Percentiles rank a stretch among this genome's conserved stretches.
Conservation (phyloP, 2,888 invertebrate species). For the Pheosia gnoma region DNA sequence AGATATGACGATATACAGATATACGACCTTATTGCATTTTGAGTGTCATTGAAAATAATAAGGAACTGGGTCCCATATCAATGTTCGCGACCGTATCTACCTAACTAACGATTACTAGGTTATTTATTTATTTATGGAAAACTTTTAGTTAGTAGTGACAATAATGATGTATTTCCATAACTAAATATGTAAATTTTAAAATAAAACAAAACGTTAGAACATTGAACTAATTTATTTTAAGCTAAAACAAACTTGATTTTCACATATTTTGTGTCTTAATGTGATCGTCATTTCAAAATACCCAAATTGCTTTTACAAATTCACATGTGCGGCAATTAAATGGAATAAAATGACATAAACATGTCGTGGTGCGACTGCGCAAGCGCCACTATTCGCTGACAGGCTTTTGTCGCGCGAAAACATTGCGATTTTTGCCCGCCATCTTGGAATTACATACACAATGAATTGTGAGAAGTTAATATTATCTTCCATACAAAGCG, state of each 20-base stretch:
- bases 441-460: conserved; percentile 58
- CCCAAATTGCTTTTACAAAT: background rate
- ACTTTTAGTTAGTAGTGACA: too few species aligned
- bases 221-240: background rate
- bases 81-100: too few species aligned
- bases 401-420: conserved; percentile 52
- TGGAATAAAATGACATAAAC: conserved; percentile 35
- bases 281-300: background rate
- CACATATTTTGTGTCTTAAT: background rate
- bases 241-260: background rate
- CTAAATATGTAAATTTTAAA: too few species aligned
- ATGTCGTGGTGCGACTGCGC: conserved; percentile 35
- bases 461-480: conserved; percentile 33
- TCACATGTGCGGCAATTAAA: conserved; percentile 26
- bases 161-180: too few species aligned
- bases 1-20: too few species aligned
- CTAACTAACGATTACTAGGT: too few species aligned
- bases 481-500: conserved; percentile 13
- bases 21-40: too few species aligned
- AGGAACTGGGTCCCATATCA: too few species aligned
- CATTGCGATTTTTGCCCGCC: conserved; percentile 53
- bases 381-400: conserved; percentile 47
- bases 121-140: too few species aligned
- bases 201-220: too few species aligned
- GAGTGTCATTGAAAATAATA: too few species aligned